Evolutionary conservation across 2,888 invertebrate genomes (phyloP).

Genomic region (Pterobdella sp.): DNA sequence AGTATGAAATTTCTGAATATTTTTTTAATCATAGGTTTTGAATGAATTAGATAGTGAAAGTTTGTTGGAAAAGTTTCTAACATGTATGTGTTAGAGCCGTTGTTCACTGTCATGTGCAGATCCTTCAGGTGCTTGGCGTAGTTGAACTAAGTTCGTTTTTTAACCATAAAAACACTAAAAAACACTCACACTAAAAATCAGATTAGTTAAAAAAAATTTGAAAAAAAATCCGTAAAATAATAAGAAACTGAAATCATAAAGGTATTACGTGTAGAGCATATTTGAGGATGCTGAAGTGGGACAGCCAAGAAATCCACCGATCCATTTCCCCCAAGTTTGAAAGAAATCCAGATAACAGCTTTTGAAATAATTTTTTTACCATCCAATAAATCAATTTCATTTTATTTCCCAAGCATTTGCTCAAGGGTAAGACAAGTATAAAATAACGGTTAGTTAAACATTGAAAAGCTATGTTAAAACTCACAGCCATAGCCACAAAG

Average conservation of each 20-base stretch:
- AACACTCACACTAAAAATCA: background rate
- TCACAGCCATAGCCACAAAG: background rate
- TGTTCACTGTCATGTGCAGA: background rate
- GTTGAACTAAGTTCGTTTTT: too few species aligned
- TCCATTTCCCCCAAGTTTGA: background rate
- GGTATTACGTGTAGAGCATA: background rate
- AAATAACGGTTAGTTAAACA: too few species aligned
- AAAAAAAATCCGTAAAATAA: background rate
- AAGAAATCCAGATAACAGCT: background rate
- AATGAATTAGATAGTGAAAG: too few species aligned
- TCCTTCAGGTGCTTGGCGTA: background rate
- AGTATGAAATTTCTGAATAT: too few species aligned
- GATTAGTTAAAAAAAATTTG: background rate
- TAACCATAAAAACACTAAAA: too few species aligned
- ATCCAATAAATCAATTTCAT: background rate
- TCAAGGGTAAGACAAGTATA: background rate
- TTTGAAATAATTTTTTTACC: background rate
- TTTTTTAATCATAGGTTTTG: too few species aligned
- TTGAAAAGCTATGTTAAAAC: too few species aligned
- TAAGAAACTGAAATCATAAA: background rate
- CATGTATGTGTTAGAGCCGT: background rate
- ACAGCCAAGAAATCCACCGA: background rate
- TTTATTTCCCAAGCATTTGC: background rate
- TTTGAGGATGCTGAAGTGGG: constrained; percentile 13
- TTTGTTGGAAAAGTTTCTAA: too few species aligned